Base-by-base conservation (phyloP, 2,113 vertebrate genomes). In the Ammodytes dubius region DNA sequence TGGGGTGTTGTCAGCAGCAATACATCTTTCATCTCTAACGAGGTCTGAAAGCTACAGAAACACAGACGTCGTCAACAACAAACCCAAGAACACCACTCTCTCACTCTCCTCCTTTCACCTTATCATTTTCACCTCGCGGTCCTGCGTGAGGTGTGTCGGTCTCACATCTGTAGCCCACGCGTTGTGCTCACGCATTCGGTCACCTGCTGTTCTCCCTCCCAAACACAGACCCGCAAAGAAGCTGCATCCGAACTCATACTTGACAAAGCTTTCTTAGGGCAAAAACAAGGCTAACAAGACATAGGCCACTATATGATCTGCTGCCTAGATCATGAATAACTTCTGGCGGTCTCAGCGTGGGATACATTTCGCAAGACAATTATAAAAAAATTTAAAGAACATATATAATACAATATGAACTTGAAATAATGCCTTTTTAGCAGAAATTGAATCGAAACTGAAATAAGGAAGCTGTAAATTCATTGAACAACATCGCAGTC, bases 31-130 rank as follows among this genome's bases (percentile, higher is more conserved):
- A 93, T 88, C 85, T 83, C 91, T 95, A 95, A 95, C 87, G 83
- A 95, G 93, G 87, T 91, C 92, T 94, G 95, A 95, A 95, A 92
- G 92, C 93, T 87, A 80, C 89, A 92, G 86, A 93, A 91, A 93
- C 88, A 86, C 86, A 91, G 81, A 87, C 85, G 91, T 77, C 89
- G 87, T 91, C 88, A 91, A 89, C 90, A 91, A 89, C 90, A 93
- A 87, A 77, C 87, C 74, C 6, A 70, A 88, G 77, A 94, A 91
- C 86, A 88, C 47, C 64, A 58, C 83, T 86, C 87, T 89, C 76
- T 49, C 64, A 58, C 83, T 86, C 87, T 89, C 76, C 52, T 75
- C 70, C 65, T 85, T 82, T 87, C 79, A 71, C 88, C 70, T 65
- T 15, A 81, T 88, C 85, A 80, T 83, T 75, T 87, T 85, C 84